These are phyloP conservation scores for Drosophila neonasuta DNA, from an alignment of 2,888 invertebrate genomes.

Conservation along the genomic window DNA sequence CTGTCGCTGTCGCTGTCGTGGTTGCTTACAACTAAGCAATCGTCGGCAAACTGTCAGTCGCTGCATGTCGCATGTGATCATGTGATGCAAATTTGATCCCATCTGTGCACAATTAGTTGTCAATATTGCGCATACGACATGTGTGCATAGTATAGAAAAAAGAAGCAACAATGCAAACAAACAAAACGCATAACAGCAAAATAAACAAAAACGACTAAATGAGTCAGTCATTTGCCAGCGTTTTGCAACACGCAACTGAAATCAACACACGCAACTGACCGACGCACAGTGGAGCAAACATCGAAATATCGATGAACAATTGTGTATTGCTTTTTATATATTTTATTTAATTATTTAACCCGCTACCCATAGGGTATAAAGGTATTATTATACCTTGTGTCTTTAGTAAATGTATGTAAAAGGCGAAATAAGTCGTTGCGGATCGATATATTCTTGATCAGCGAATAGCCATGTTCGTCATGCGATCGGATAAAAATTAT, in stretches of 20 bases:
- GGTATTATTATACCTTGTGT: too few species aligned
- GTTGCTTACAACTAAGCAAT: too few species aligned
- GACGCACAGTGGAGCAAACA: conserved; percentile 49
- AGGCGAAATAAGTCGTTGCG: too few species aligned
- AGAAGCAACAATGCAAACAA: conserved; percentile 23
- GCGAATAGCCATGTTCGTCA: too few species aligned
- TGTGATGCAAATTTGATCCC: conserved; percentile 71
- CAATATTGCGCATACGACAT: conserved; percentile 73
- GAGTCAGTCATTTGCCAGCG: conserved; percentile 71
- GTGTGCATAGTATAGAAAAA: conserved; percentile 36
- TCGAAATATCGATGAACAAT: not conserved
- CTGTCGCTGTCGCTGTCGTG: conserved; percentile 11
- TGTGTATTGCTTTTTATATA: not conserved
- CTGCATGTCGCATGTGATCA: conserved; percentile 43
- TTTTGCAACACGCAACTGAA: conserved; percentile 73
- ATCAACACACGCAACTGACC: conserved; percentile 68
- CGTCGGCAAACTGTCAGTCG: conserved; percentile 9
- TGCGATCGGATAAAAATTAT: too few species aligned
- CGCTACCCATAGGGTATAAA: too few species aligned
- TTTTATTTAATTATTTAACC: too few species aligned
- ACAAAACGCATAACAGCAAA: conserved; percentile 39
- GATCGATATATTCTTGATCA: too few species aligned
- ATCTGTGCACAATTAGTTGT: conserved; percentile 74
- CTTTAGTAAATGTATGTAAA: too few species aligned
- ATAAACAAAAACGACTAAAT: conserved; percentile 57